Percentiles rank a stretch among this genome's conserved stretches.
Evolutionary conservation across 2,797 vertebrate species (phyloP).

Genomic region (Naso thynnoides): DNA sequence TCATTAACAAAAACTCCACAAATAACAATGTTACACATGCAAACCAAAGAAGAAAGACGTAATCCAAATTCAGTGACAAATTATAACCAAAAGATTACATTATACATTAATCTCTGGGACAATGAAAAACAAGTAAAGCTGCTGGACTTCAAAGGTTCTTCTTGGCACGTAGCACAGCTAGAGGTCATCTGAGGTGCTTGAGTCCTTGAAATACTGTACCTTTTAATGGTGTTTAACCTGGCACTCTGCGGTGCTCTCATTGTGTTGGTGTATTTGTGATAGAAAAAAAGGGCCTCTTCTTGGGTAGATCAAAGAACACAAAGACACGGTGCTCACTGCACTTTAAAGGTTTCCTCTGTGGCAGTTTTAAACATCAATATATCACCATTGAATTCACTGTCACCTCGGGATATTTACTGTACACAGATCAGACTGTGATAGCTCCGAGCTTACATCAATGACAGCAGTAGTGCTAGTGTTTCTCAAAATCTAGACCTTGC

Average conservation of each 20-base stretch:
- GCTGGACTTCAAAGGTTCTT: conserved; percentile 45
- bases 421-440: conserved; percentile 8
- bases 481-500: neutral
- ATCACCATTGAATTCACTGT: conserved; percentile 36
- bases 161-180: conserved; percentile 37
- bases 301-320: conserved; percentile 41
- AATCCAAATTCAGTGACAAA: neutral
- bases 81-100: neutral
- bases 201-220: conserved; percentile 34
- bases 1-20: neutral
- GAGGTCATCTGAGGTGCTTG: conserved; percentile 49
- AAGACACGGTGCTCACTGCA: conserved; percentile 21
- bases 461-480: neutral
- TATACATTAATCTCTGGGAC: neutral
- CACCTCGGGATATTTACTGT: conserved; percentile 39
- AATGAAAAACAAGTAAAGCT: conserved; percentile 24
- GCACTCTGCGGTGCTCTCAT: conserved; percentile 32
- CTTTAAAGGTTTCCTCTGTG: conserved; percentile 54
- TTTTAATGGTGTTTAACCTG: conserved; percentile 49
- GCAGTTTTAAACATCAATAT: conserved; percentile 47
- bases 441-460: neutral
- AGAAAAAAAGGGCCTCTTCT: conserved; percentile 46
- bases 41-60: neutral
- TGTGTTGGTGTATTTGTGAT: conserved; percentile 43
- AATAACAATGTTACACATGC: neutral